A percentile compares a stretch with the other conserved stretches of the same genome.
Evolutionary conservation across 1,140 invertebrate species (phyloP).

Genomic region (Plectrocnemia conspersa): DNA sequence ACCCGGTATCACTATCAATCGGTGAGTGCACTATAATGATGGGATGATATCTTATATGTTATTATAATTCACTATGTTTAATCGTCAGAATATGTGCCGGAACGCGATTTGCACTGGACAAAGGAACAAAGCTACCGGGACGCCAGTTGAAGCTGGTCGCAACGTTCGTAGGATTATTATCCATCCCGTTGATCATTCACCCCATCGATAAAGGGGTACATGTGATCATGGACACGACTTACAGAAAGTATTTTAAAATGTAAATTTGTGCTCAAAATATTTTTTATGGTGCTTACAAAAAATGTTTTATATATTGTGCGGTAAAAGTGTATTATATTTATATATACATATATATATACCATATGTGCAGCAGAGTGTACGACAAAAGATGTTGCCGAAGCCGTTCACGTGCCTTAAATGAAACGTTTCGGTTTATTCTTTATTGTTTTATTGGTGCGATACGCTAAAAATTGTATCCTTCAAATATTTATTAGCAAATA

Average conservation of each 20-base stretch:
- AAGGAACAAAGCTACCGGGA: conserved; percentile 47
- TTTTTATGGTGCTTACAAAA: not conserved
- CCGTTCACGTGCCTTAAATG: conserved; percentile 5
- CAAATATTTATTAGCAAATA: too few species aligned
- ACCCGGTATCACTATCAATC: conserved; percentile 89
- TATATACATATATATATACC: too few species aligned
- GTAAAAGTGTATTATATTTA: not conserved
- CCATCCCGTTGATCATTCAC: conserved; percentile 88
- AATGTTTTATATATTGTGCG: not conserved
- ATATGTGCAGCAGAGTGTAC: too few species aligned
- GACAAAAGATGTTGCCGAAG: not conserved
- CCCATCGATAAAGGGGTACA: conserved; percentile 86
- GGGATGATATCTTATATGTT: not conserved
- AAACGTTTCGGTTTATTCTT: too few species aligned
- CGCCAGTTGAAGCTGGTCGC: conserved; percentile 60
- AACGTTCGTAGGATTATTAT: conserved; percentile 72
- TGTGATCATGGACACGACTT: conserved; percentile 70
- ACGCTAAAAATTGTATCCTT: too few species aligned
- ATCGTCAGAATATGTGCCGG: conserved; percentile 62
- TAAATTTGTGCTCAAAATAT: not conserved
- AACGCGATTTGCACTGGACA: conserved; percentile 54
- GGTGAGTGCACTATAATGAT: conserved; percentile 38
- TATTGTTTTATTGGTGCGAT: too few species aligned
- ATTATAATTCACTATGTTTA: not conserved
- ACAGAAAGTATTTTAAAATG: conserved; percentile 38